Evolutionary conservation across 2,797 vertebrate genomes (phyloP).

Genomic region (Neosilurus mollespiculum): DNA sequence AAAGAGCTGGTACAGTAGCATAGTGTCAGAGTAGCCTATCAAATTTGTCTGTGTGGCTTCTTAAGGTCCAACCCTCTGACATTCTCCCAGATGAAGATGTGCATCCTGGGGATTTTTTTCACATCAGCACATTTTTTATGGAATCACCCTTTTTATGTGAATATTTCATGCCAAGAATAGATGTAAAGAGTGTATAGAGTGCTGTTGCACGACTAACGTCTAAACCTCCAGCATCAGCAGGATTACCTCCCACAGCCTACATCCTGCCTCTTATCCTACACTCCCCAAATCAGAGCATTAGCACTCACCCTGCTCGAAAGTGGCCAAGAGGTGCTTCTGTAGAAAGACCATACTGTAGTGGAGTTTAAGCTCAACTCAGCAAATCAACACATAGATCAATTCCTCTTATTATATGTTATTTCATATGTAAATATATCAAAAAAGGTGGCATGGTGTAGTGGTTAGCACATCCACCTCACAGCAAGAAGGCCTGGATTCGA

Average conservation of each 20-base stretch:
- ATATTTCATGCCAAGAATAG: slow-evolving; percentile 65
- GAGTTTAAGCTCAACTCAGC: slow-evolving; percentile 3
- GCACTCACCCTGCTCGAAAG: slow-evolving; percentile 1
- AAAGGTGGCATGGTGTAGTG: no score
- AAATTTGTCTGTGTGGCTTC: background rate
- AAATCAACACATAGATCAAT: background rate
- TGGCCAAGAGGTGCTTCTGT: slow-evolving; percentile 15
- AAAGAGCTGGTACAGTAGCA: background rate
- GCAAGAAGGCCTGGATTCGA: no score
- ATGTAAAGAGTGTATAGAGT: slow-evolving; percentile 55
- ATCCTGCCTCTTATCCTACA: slow-evolving; percentile 57
- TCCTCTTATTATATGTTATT: background rate
- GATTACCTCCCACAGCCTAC: slow-evolving; percentile 37
- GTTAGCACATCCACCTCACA: no score
- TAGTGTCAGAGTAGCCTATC: background rate
- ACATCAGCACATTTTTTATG: slow-evolving; percentile 67
- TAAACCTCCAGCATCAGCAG: slow-evolving; percentile 65
- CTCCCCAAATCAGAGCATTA: slow-evolving; percentile 28
- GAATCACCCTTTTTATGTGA: slow-evolving; percentile 58
- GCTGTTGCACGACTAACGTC: slow-evolving; percentile 61
- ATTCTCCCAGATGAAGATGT: slow-evolving; percentile 49
- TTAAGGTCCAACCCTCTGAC: background rate
- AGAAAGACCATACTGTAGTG: background rate
- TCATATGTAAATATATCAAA: background rate
- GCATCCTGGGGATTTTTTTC: slow-evolving; percentile 58